A percentile compares a stretch with the other conserved stretches of the same genome.
These are phyloP conservation scores for Oxygymnocypris stewartii DNA, from an alignment of 2,113 vertebrate genomes.

Conservation along the genomic window DNA sequence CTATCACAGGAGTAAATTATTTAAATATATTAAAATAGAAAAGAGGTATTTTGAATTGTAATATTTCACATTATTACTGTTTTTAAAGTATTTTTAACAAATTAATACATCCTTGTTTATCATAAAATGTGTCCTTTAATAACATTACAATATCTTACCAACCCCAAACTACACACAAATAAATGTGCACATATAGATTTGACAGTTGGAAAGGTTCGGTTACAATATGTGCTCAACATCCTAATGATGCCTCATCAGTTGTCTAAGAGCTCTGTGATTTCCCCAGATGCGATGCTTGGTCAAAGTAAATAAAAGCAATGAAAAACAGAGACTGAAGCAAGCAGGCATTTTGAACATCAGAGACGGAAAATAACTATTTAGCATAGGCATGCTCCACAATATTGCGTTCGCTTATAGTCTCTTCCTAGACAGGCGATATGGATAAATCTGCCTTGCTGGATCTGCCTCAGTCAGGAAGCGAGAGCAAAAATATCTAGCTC, in stretches of 20 bases:
- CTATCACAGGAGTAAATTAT: background rate
- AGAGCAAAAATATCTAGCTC: constrained; percentile 30
- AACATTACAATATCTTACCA: background rate
- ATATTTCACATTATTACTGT: background rate
- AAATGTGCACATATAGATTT: background rate
- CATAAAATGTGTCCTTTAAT: background rate
- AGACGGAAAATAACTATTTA: constrained; percentile 6
- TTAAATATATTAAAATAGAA: background rate
- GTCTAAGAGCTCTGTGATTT: constrained; percentile 2
- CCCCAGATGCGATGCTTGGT: background rate
- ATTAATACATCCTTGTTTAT: background rate
- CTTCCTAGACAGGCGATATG: background rate
- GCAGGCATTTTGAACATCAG: constrained; percentile 24
- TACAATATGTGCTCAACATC: background rate
- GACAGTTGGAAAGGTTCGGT: background rate
- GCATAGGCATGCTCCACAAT: background rate
- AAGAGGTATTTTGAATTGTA: too few species aligned
- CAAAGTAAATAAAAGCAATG: constrained; percentile 31
- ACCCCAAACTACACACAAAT: background rate
- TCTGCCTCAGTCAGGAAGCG: constrained; percentile 5
- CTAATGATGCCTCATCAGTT: constrained; percentile 2
- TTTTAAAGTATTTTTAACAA: background rate
- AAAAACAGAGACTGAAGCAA: background rate
- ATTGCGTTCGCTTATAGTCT: background rate
- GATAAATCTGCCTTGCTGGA: constrained; percentile 16